phyloP scores from a whole-genome alignment of 2,113 vertebrate genomes.

The Genyomyrus donnyi region DNA sequence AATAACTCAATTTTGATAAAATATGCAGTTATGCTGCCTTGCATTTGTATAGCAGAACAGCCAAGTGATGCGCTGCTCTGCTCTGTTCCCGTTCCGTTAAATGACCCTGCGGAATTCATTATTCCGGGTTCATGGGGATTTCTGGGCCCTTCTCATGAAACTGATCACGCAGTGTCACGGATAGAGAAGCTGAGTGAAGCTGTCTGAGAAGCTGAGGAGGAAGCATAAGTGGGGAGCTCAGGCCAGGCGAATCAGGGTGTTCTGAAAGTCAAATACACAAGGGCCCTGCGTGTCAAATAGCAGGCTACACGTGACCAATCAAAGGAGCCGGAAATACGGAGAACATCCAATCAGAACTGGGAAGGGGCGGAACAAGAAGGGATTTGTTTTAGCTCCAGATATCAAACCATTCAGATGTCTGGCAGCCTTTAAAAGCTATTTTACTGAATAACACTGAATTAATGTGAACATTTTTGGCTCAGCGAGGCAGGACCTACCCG shows the following conservation, averaged over 20 bases:
- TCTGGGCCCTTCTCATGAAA: not conserved
- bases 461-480: not conserved
- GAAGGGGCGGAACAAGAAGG: conserved; percentile 37
- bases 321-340: conserved; percentile 50
- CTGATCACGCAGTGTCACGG: not conserved
- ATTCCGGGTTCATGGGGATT: not conserved
- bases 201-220: not conserved
- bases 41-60: not conserved
- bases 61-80: not conserved
- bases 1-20: not conserved
- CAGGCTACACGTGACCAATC: conserved; percentile 53
- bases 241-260: not conserved
- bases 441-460: not conserved
- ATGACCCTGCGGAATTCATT: not conserved
- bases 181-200: not conserved
- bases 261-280: conserved; percentile 40
- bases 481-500: not conserved
- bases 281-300: conserved; percentile 44
- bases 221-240: not conserved
- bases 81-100: not conserved
- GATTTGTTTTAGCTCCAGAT: conserved; percentile 7
- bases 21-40: not conserved
- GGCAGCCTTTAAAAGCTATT: not conserved
- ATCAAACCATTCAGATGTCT: not conserved
- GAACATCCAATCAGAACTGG: conserved; percentile 35